These are phyloP conservation scores for Strigamia crassipes DNA, from an alignment of 2,888 invertebrate genomes.

Conservation along the genomic window DNA sequence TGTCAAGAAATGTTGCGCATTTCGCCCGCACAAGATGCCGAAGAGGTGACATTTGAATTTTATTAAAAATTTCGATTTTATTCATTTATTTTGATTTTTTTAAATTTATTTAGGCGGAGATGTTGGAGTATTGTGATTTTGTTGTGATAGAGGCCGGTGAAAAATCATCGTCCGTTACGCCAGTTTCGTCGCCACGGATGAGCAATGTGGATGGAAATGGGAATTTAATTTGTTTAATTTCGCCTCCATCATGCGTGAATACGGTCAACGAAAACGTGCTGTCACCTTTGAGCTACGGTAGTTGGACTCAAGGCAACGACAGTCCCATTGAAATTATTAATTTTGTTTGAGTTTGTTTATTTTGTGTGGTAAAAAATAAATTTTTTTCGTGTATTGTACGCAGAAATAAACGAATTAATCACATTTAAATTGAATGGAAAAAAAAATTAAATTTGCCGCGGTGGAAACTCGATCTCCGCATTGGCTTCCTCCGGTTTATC, in stretches of 20 bases:
- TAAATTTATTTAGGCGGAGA: background rate
- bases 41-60: background rate
- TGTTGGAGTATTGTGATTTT: background rate
- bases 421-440: no score
- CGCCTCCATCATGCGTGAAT: background rate
- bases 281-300: background rate
- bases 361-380: background rate
- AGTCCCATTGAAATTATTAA: background rate
- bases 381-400: no score
- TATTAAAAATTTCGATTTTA: background rate
- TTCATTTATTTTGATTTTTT: background rate
- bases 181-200: background rate
- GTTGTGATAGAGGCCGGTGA: background rate
- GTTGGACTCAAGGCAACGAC: background rate
- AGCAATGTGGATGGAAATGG: background rate
- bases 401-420: no score
- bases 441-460: no score
- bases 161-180: background rate
- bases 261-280: background rate
- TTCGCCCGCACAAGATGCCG: background rate
- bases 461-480: no score
- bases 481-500: no score
- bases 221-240: background rate
- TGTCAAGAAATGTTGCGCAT: background rate
- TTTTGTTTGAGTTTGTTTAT: background rate